These are phyloP conservation scores for Parauchenoglanis ngamensis DNA, from an alignment of 2,797 vertebrate genomes.

Conservation along the genomic window DNA sequence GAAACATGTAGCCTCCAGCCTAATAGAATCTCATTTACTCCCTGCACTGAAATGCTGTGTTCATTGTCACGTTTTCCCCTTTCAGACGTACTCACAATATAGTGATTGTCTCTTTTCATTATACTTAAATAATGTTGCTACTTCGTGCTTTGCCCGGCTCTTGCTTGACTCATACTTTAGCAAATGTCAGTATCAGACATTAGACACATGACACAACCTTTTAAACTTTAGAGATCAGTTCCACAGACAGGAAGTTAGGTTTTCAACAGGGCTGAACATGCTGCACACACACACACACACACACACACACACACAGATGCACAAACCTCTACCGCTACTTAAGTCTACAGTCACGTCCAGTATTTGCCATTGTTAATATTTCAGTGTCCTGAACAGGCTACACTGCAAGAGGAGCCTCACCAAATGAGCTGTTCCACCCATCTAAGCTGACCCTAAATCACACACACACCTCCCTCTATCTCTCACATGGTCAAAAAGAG, in stretches of 20 bases:
- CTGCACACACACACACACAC: conserved; percentile 6
- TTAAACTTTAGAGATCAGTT: neutral
- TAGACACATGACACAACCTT: neutral
- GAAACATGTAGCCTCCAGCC: conserved; percentile 22
- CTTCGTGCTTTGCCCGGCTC: neutral
- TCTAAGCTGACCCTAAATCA: conserved; percentile 50
- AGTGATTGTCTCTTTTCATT: neutral
- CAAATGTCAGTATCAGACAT: conserved; percentile 21
- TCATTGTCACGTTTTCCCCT: neutral
- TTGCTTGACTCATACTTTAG: conserved; percentile 17
- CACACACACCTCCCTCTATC: neutral
- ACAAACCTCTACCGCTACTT: conserved; percentile 44
- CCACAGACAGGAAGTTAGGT: conserved; percentile 23
- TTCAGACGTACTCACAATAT: conserved; percentile 20
- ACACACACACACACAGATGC: conserved; percentile 20
- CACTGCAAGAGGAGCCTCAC: conserved; percentile 46
- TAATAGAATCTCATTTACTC: neutral
- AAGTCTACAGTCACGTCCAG: conserved; percentile 54
- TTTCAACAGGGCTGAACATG: conserved; percentile 28
- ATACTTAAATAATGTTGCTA: neutral
- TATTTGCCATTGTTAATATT: conserved; percentile 72
- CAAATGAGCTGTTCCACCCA: conserved; percentile 60
- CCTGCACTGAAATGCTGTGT: conserved; percentile 3
- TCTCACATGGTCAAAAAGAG: neutral
- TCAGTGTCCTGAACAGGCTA: conserved; percentile 53